Evolutionary conservation across 1,140 invertebrate genomes (phyloP), one percentile per base, ranked within the genome.

Genomic region (Achroia grisella): DNA sequence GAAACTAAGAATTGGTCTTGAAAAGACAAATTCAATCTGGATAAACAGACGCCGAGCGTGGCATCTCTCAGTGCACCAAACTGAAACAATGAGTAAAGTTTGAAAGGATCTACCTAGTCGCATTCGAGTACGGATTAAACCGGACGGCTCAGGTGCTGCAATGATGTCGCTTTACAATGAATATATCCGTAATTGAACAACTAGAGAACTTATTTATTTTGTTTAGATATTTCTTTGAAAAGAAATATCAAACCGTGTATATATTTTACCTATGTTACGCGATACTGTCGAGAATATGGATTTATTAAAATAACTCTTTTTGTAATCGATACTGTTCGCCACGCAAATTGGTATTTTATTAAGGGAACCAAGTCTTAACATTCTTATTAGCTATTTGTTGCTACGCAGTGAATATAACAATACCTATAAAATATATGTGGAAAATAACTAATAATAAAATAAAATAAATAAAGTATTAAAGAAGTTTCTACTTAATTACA

Each of bases 31-130:
- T 47, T 30, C 36, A 34, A 47, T 47, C 37, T 47, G 29, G 12
- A 31, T 14, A 44, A 47, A 31, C 36, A 39, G 27, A 13, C 31
- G 11, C 17, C 17, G 17, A 23, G 17, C 17, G 17, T 23, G 67
- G 44, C 57, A 44, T 39, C 52, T 33, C 39, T 14, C 10, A 43
- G 54, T 71, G 68, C 64, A 71, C 52, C 52, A 48, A 37, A 14
- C 43, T 39, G 36, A 30, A 47, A 47, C 44, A 47, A 47, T 47
- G 44, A 39, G 15, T 39, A 39, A 47, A 47, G 44, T 47, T 47
- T 40, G 36, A 39, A 39, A 29, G 34, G 43, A 27, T 23, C 44
- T 12, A 14, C 33, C 17, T 37, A 45, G 44, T 17, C 10, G 44
- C 29, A n/a, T 14, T 14, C 11, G 31, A 10, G 13, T 17, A 23